Percentiles rank a stretch among this genome's conserved stretches.
Evolutionary conservation across 1,140 invertebrate species (phyloP).

Genomic region (Drosophila ercepeae): DNA sequence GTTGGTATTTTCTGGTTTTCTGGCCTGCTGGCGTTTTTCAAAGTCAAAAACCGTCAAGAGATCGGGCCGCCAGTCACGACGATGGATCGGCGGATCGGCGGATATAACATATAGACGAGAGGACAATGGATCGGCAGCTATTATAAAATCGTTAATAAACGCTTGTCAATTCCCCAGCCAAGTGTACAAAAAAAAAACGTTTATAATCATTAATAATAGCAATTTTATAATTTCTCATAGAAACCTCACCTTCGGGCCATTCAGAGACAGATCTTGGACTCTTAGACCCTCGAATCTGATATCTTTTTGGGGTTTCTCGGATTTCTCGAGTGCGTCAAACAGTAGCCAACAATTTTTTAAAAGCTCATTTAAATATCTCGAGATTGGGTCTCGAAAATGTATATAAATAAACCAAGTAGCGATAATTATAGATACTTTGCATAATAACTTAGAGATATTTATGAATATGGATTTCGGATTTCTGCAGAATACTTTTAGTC

Average conservation of each 20-base stretch:
- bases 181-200: conserved; percentile 81
- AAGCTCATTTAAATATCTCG: conserved; percentile 67
- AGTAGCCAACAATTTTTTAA: conserved; percentile 76
- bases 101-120: conserved; percentile 11
- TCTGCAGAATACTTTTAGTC: no score
- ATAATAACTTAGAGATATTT: background rate
- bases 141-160: conserved; percentile 82
- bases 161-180: conserved; percentile 76
- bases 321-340: conserved; percentile 69
- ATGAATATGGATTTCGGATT: background rate
- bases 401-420: no score
- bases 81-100: no score
- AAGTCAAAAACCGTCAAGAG: conserved; percentile 46
- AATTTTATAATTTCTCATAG: conserved; percentile 77
- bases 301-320: background rate
- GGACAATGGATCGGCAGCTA: conserved; percentile 70
- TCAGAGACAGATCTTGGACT: conserved; percentile 24
- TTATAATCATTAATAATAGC: conserved; percentile 82
- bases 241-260: conserved; percentile 32
- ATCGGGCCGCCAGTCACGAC: conserved; percentile 65
- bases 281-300: background rate
- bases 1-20: conserved; percentile 26
- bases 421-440: conserved; percentile 1
- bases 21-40: conserved; percentile 52
- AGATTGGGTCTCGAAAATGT: no score